A percentile compares a stretch with the other conserved stretches of the same genome.
These are phyloP conservation scores for Peromyscus nudipes DNA, from an alignment of 2,797 vertebrate genomes.

Conservation along the genomic window DNA sequence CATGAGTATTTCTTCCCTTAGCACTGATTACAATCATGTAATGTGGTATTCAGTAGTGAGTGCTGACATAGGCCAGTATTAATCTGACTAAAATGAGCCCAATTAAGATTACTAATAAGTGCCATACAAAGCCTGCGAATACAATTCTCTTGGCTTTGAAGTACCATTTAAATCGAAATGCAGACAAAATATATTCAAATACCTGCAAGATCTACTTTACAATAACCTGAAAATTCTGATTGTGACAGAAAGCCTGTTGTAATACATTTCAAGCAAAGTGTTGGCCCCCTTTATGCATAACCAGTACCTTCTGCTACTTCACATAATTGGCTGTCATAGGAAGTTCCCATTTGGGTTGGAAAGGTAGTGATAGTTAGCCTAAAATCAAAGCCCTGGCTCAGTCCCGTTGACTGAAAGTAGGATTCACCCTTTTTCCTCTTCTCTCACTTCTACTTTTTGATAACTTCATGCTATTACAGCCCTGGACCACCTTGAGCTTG, in stretches of 20 bases:
- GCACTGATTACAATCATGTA: slow-evolving; percentile 83
- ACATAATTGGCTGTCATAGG: neutral
- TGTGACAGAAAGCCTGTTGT: slow-evolving; percentile 3
- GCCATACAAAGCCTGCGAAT: slow-evolving; percentile 86
- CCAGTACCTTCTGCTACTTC: neutral
- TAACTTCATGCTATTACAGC: neutral
- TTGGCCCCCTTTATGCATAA: neutral
- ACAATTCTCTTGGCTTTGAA: slow-evolving; percentile 87
- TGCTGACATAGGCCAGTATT: slow-evolving; percentile 86
- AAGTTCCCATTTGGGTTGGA: neutral
- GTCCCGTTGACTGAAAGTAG: neutral
- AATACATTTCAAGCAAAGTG: neutral
- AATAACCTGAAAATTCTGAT: slow-evolving; percentile 62
- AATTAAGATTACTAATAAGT: slow-evolving; percentile 88
- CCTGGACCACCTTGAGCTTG: neutral
- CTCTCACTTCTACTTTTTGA: neutral
- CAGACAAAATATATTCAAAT: slow-evolving; percentile 81
- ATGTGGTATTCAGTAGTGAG: slow-evolving; percentile 82
- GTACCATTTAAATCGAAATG: slow-evolving; percentile 86
- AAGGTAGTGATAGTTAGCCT: neutral
- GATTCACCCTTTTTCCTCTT: neutral
- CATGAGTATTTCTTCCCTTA: slow-evolving; percentile 82
- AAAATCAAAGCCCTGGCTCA: slow-evolving; percentile 27
- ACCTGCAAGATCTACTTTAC: slow-evolving; percentile 56
- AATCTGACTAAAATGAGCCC: slow-evolving; percentile 88